Conservation (phyloP, 2,797 vertebrate species). For the Cyclura pinguis region DNA sequence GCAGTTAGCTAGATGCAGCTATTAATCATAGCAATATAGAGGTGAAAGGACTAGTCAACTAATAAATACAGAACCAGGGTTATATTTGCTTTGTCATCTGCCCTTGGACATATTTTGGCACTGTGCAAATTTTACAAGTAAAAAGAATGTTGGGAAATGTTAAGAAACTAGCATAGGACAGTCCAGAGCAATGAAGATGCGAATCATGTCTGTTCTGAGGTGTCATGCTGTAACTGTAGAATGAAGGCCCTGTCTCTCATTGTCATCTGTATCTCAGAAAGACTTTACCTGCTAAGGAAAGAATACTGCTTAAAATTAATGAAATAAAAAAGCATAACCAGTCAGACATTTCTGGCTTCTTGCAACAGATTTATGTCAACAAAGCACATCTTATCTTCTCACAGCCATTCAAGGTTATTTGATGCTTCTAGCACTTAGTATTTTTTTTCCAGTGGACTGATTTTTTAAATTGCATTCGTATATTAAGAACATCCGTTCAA, state of each 20-base stretch:
- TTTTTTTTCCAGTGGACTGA: slow-evolving; percentile 10
- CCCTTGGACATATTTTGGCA: slow-evolving; percentile 22
- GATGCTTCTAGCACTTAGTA: slow-evolving; percentile 35
- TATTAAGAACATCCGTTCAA: background rate
- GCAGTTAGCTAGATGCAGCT: background rate
- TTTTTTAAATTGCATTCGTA: background rate
- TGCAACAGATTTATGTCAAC: slow-evolving; percentile 47
- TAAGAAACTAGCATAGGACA: background rate
- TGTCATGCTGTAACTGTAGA: slow-evolving; percentile 1
- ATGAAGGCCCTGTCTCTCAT: slow-evolving; percentile 17
- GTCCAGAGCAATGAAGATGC: background rate
- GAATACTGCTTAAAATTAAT: background rate
- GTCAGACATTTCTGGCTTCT: slow-evolving; percentile 35
- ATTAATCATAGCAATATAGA: background rate
- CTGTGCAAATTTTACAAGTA: slow-evolving; percentile 4
- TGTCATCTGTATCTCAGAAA: background rate
- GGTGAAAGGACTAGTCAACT: background rate
- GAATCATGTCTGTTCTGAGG: background rate
- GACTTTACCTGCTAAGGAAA: background rate
- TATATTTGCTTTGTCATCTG: background rate
- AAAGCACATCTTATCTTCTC: slow-evolving; percentile 34
- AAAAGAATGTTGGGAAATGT: background rate
- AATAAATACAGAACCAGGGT: background rate
- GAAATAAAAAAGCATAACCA: slow-evolving; percentile 11
- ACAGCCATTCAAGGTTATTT: slow-evolving; percentile 39